Conservation (phyloP, 2,888 invertebrate genomes). For the Synanthedon myopaeformis region DNA sequence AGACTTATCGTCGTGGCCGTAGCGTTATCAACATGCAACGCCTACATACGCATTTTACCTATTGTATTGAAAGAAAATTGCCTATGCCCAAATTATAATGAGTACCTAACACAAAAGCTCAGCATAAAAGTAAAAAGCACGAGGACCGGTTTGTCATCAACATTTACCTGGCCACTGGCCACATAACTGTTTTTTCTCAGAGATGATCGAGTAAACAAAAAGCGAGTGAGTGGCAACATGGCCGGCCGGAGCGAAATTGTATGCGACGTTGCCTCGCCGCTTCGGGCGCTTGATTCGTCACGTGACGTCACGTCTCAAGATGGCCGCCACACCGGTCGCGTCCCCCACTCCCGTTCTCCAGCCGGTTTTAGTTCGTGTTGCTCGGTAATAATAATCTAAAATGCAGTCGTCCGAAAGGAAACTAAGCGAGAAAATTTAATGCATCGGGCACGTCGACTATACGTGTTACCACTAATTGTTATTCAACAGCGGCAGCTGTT, state of each 20-base stretch:
- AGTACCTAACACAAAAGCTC: too few species aligned
- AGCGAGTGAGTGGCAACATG: slow-evolving; percentile 52
- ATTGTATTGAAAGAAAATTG: too few species aligned
- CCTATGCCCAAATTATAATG: too few species aligned
- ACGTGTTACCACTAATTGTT: slow-evolving; percentile 54
- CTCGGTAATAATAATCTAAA: slow-evolving; percentile 60
- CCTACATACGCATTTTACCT: background rate
- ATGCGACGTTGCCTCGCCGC: slow-evolving; percentile 59
- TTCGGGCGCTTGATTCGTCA: slow-evolving; percentile 64
- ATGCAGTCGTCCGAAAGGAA: slow-evolving; percentile 63
- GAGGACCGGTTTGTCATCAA: slow-evolving; percentile 26
- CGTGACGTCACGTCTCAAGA: slow-evolving; percentile 71
- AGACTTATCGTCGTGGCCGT: background rate
- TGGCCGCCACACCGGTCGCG: slow-evolving; percentile 63
- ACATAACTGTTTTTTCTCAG: slow-evolving; percentile 61
- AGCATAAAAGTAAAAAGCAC: slow-evolving; percentile 1
- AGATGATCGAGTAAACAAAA: slow-evolving; percentile 54
- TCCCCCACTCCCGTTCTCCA: slow-evolving; percentile 27
- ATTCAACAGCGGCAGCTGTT: slow-evolving; percentile 60
- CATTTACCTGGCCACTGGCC: slow-evolving; percentile 55
- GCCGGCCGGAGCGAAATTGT: slow-evolving; percentile 23
- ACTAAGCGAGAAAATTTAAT: slow-evolving; percentile 63
- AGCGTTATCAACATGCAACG: background rate
- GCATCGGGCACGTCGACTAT: slow-evolving; percentile 46
- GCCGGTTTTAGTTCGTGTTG: slow-evolving; percentile 48